A percentile compares a stretch with the other conserved stretches of the same genome.
Evolutionary conservation across 2,797 vertebrate genomes (phyloP).

Genomic region (Platyrinchus mystaceus): DNA sequence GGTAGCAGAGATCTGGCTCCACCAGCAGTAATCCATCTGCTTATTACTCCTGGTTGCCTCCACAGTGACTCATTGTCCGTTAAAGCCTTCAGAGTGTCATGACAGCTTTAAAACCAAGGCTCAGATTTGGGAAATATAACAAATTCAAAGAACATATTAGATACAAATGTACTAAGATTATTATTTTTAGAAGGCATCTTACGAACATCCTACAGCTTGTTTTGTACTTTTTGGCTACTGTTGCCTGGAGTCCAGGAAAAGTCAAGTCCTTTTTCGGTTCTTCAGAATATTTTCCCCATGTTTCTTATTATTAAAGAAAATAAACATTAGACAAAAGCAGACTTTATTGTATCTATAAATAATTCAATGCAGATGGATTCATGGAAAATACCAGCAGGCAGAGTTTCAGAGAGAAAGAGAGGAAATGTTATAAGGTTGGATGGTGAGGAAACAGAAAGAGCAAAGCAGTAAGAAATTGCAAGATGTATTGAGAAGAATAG

Average conservation of each 20-base stretch:
- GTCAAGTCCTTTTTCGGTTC: slow-evolving; percentile 61
- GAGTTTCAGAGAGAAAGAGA: slow-evolving; percentile 45
- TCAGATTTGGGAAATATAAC: neutral
- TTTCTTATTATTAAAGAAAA: slow-evolving; percentile 79
- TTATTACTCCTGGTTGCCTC: neutral
- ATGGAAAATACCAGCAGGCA: slow-evolving; percentile 66
- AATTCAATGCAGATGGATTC: slow-evolving; percentile 77
- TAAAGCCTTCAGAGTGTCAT: neutral
- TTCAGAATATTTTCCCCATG: slow-evolving; percentile 71
- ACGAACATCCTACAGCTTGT: slow-evolving; percentile 50
- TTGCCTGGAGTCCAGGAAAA: slow-evolving; percentile 66
- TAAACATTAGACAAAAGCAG: slow-evolving; percentile 73
- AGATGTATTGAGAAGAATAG: slow-evolving; percentile 46
- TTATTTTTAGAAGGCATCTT: slow-evolving; percentile 63
- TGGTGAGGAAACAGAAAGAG: slow-evolving; percentile 43
- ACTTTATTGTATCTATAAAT: slow-evolving; percentile 78
- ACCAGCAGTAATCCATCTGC: neutral
- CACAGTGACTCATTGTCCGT: neutral
- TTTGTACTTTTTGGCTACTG: slow-evolving; percentile 71
- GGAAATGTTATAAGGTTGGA: slow-evolving; percentile 37
- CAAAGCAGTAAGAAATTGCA: slow-evolving; percentile 3
- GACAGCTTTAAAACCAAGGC: neutral
- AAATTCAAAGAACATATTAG: neutral
- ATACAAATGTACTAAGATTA: neutral
- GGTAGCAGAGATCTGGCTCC: neutral